Percentiles rank a stretch among this genome's conserved stretches.
phyloP scores from a whole-genome alignment of 2,888 invertebrate genomes.

The Aromia moschata region DNA sequence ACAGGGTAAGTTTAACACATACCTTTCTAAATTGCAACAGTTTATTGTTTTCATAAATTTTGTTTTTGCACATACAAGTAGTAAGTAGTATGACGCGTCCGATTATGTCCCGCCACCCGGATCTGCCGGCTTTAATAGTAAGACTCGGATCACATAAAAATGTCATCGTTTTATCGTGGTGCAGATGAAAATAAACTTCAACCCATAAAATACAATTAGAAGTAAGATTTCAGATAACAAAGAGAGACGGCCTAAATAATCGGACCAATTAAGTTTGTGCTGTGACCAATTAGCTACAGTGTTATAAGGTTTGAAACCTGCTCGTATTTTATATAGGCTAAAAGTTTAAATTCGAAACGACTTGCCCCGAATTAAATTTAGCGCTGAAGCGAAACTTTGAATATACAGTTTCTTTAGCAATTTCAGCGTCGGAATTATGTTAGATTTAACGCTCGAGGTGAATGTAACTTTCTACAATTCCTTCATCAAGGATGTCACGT shows the following conservation, averaged over 20 bases:
- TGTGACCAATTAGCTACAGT: constrained; percentile 54
- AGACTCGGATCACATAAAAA: no score
- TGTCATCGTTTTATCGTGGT: neutral
- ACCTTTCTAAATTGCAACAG: no score
- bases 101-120: no score
- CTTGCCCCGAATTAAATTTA: constrained; percentile 51
- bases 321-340: constrained; percentile 50
- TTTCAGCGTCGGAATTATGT: constrained; percentile 7
- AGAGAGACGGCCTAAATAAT: constrained; percentile 45
- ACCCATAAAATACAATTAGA: constrained; percentile 14
- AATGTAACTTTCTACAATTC: constrained; percentile 5
- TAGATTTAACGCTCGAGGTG: constrained; percentile 7
- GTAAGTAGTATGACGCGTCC: no score
- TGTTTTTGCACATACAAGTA: no score
- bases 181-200: constrained; percentile 14
- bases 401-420: constrained; percentile 15
- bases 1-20: no score
- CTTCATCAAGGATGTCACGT: no score
- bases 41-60: no score
- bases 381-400: constrained; percentile 37
- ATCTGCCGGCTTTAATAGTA: no score
- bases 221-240: constrained; percentile 27
- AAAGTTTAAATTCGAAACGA: constrained; percentile 53
- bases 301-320: constrained; percentile 50
- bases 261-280: constrained; percentile 53